Evolutionary conservation across 1,140 invertebrate species (phyloP).

Genomic region (Coptotermes formosanus): DNA sequence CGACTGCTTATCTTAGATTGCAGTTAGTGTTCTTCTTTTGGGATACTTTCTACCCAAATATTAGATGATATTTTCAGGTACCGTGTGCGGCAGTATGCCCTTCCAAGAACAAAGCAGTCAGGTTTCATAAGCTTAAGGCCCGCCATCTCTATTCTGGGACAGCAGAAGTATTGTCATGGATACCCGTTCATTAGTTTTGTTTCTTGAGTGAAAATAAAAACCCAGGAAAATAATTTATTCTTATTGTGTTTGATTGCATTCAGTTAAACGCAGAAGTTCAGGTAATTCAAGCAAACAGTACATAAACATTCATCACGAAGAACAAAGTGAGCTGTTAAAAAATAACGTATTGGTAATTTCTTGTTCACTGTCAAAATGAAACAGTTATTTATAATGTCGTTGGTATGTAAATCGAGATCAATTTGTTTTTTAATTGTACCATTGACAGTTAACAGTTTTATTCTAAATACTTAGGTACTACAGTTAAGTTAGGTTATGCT

Average conservation of each 20-base stretch:
- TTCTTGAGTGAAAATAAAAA: not conserved
- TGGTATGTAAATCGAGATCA: not conserved
- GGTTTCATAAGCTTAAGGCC: not conserved
- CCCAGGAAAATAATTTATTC: not conserved
- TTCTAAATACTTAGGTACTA: too few relatives aligned
- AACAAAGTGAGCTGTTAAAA: not conserved
- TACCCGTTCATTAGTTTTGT: not conserved
- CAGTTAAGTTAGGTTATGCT: too few relatives aligned
- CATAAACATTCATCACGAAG: not conserved
- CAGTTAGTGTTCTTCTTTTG: not conserved
- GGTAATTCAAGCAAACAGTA: not conserved
- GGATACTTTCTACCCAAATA: constrained; percentile 12
- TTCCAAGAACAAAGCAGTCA: not conserved
- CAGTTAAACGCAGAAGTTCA: not conserved
- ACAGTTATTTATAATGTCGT: not conserved
- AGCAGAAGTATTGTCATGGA: not conserved
- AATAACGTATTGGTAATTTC: not conserved
- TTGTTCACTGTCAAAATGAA: not conserved
- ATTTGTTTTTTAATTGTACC: not conserved
- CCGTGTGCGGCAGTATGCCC: not conserved
- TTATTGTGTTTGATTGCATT: not conserved
- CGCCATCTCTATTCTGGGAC: not conserved
- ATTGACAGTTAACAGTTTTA: not conserved
- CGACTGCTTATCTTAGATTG: not conserved
- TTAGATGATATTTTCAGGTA: constrained; percentile 7